Conservation (phyloP, 2,113 vertebrate genomes). For the Acrocephalus arundinaceus region DNA sequence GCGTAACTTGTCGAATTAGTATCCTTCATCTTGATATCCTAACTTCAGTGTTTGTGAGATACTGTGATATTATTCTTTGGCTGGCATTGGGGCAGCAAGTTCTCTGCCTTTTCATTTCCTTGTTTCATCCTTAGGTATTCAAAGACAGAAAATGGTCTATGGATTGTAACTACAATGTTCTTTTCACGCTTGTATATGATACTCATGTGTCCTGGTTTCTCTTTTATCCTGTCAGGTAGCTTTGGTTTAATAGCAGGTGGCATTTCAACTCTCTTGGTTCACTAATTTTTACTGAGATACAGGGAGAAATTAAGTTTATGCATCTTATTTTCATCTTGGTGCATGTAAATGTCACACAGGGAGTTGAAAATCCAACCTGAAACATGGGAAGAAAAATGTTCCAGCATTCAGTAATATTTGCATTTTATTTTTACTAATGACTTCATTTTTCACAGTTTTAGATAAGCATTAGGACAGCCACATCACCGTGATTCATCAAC, state of each 20-base stretch:
- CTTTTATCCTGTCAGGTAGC: neutral
- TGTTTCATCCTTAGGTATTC: neutral
- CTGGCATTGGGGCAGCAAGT: neutral
- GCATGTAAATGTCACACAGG: neutral
- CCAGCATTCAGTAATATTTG: constrained; percentile 59
- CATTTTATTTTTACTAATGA: constrained; percentile 72
- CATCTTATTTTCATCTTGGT: neutral
- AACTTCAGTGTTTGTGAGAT: neutral
- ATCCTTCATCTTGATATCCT: neutral
- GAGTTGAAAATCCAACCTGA: constrained; percentile 28
- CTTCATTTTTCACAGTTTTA: constrained; percentile 71
- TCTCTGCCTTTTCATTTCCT: neutral
- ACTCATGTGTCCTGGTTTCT: neutral
- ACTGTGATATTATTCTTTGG: neutral
- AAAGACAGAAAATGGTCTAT: neutral
- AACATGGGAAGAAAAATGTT: constrained; percentile 53
- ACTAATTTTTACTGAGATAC: neutral
- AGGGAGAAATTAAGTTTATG: neutral
- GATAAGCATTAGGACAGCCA: constrained; percentile 50
- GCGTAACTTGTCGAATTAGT: accelerated
- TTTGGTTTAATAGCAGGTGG: neutral
- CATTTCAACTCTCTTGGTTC: neutral
- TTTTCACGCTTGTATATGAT: neutral
- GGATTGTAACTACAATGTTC: neutral
- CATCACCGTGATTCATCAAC: constrained; percentile 66